These are phyloP conservation scores for Benthochromis sp. DNA, from an alignment of 2,113 vertebrate genomes.

Conservation along the genomic window DNA sequence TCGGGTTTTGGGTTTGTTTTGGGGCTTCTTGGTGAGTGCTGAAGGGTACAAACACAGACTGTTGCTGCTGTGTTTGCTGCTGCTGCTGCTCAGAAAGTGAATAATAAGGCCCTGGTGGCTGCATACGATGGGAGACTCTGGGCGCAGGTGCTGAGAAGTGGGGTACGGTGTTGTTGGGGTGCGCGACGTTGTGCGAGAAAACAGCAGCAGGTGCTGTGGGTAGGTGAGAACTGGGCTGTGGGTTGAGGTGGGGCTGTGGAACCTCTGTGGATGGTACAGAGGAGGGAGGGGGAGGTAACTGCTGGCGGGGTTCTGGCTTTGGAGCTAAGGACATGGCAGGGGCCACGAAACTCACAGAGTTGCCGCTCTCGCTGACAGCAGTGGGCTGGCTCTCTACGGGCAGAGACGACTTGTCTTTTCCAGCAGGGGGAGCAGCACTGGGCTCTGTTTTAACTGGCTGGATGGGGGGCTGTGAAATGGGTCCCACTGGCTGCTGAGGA, in stretches of 20 bases:
- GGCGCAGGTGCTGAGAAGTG: slow-evolving; percentile 86
- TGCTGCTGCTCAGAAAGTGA: slow-evolving; percentile 71
- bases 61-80: slow-evolving; percentile 68
- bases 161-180: slow-evolving; percentile 83
- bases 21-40: slow-evolving; percentile 61
- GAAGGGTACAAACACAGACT: slow-evolving; percentile 88
- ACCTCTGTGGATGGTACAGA: slow-evolving; percentile 53
- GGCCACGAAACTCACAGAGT: slow-evolving; percentile 64
- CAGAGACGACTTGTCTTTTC: slow-evolving; percentile 78
- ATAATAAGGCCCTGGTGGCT: slow-evolving; percentile 89
- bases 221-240: slow-evolving; percentile 76
- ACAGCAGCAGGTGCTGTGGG: slow-evolving; percentile 71
- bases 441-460: slow-evolving; percentile 74
- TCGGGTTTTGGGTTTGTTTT: slow-evolving; percentile 66
- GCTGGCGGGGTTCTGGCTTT: slow-evolving; percentile 73
- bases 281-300: slow-evolving; percentile 77
- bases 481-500: slow-evolving; percentile 70
- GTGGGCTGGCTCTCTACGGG: slow-evolving; percentile 39
- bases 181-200: slow-evolving; percentile 69
- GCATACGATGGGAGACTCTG: slow-evolving; percentile 83
- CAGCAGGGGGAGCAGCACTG: slow-evolving; percentile 61
- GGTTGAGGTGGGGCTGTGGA: slow-evolving; percentile 58
- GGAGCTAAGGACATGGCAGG: slow-evolving; percentile 63
- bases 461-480: slow-evolving; percentile 53
- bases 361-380: slow-evolving; percentile 35